Evolutionary conservation across 1,140 invertebrate species (phyloP).

Genomic region (Samia ricini): DNA sequence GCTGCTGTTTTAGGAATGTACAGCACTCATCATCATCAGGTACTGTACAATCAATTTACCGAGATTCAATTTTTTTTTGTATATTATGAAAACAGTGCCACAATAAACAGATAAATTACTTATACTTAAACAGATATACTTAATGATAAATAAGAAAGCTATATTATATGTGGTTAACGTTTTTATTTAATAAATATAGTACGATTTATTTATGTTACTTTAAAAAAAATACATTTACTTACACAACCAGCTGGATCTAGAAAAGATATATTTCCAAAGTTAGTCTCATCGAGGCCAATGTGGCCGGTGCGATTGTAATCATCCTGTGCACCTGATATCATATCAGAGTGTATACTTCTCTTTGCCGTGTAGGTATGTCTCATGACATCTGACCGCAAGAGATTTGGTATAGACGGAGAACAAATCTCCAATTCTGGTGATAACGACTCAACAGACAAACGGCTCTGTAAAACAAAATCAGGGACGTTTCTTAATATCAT

Average conservation of each 20-base stretch:
- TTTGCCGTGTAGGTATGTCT: conserved; percentile 71
- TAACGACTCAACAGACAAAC: conserved; percentile 33
- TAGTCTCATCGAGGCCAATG: conserved; percentile 96
- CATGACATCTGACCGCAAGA: conserved; percentile 57
- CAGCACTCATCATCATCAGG: too few species aligned
- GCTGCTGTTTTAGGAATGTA: too few species aligned
- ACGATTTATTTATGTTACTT: too few species aligned
- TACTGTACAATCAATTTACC: too few species aligned
- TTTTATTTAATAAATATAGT: too few species aligned
- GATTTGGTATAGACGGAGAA: conserved; percentile 44
- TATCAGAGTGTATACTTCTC: conserved; percentile 88
- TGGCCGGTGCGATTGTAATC: conserved; percentile 98
- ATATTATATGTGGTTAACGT: too few species aligned
- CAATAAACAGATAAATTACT: too few species aligned
- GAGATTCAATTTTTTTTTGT: too few species aligned
- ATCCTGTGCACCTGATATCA: conserved; percentile 98
- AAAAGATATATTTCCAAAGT: conserved; percentile 96
- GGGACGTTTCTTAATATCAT: background rate
- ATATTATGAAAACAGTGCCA: too few species aligned
- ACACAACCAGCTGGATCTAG: conserved; percentile 79
- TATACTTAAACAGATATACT: too few species aligned
- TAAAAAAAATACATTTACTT: too few species aligned
- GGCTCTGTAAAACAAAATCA: conserved; percentile 18
- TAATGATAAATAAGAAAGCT: too few species aligned
- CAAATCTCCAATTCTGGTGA: conserved; percentile 50